Percentiles rank a stretch among this genome's conserved stretches.
These are phyloP conservation scores for Allophyes oxyacanthae DNA, from an alignment of 2,888 invertebrate species.

Conservation along the genomic window DNA sequence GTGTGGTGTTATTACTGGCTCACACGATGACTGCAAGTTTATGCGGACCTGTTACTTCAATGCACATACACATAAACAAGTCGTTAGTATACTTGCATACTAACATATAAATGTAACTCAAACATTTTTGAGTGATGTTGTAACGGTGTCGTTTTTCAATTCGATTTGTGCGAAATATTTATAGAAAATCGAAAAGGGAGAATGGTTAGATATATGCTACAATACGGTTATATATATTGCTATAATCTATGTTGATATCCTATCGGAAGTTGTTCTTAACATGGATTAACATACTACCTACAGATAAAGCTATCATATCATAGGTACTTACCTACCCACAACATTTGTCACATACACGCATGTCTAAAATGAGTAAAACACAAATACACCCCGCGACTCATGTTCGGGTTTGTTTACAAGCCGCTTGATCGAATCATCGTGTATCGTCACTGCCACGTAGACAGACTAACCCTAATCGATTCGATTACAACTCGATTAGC, in stretches of 20 bases:
- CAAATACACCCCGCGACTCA: conserved; percentile 16
- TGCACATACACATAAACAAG: conserved; percentile 32
- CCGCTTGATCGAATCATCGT: conserved; percentile 23
- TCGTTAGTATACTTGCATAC: conserved; percentile 13
- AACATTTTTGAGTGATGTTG: background rate
- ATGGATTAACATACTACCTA: too few species aligned
- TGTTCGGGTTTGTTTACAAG: conserved; percentile 45
- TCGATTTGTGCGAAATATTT: too few species aligned
- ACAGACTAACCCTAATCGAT: conserved; percentile 45
- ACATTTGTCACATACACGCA: conserved; percentile 13
- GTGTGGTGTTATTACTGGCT: conserved; percentile 54
- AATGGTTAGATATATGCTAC: too few species aligned
- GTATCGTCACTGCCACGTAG: conserved; percentile 41
- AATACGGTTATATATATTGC: too few species aligned
- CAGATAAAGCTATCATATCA: too few species aligned
- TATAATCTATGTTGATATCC: too few species aligned
- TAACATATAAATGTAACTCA: conserved; percentile 1
- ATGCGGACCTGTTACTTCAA: conserved; percentile 43
- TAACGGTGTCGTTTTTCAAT: background rate
- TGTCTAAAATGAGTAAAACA: conserved; percentile 27
- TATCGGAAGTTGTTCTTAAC: too few species aligned
- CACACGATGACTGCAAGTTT: conserved; percentile 47
- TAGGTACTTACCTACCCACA: background rate
- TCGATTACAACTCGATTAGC: conserved; percentile 51
- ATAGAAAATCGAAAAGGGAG: background rate